These are phyloP conservation scores for Nannoperca australis DNA, from an alignment of 2,797 vertebrate genomes.

Conservation along the genomic window DNA sequence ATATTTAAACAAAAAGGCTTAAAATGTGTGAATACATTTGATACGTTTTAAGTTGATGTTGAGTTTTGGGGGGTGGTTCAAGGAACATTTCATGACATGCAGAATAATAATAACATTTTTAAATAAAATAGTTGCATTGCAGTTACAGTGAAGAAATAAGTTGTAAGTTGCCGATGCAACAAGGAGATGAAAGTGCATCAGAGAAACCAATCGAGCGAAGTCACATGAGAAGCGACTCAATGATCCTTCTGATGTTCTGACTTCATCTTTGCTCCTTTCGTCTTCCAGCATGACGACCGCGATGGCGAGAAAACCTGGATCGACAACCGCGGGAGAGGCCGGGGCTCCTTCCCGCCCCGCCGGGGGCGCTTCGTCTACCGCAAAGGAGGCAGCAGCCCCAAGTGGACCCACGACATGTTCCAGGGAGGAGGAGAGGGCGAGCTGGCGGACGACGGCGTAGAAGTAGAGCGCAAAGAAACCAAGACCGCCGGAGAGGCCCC, in stretches of 20 bases:
- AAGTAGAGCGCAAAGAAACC: conserved; percentile 89
- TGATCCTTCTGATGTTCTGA: background rate
- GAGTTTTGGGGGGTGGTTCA: background rate
- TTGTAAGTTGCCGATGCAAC: too few species aligned
- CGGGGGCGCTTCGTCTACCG: conserved; percentile 94
- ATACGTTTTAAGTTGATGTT: background rate
- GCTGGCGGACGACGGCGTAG: conserved; percentile 89
- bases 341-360: conserved; percentile 89
- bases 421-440: conserved; percentile 91
- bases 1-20: background rate
- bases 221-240: too few species aligned
- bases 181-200: too few species aligned
- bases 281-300: conserved; percentile 93
- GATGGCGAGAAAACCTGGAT: conserved; percentile 95
- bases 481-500: conserved; percentile 81
- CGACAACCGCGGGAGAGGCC: conserved; percentile 89
- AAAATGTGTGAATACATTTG: background rate
- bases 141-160: too few species aligned
- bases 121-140: too few species aligned
- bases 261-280: background rate
- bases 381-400: conserved; percentile 82
- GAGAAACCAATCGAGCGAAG: too few species aligned
- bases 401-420: conserved; percentile 94
- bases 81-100: too few species aligned
- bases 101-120: too few species aligned